Evolutionary conservation across 2,113 vertebrate species (phyloP).

Genomic region (Petrocephalus zakoni): DNA sequence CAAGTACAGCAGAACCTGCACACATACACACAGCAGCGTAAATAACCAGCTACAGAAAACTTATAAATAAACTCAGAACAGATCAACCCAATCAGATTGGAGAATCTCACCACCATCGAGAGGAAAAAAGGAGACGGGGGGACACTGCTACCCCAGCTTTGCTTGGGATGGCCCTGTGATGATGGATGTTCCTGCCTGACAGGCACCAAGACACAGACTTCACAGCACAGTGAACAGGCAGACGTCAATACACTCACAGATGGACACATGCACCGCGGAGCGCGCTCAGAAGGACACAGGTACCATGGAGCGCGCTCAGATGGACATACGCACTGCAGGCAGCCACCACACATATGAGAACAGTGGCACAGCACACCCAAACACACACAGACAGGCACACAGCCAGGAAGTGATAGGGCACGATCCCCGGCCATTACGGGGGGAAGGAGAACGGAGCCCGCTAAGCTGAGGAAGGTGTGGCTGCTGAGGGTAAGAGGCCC

Average conservation of each 20-base stretch:
- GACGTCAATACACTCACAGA: background rate
- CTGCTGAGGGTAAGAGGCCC: background rate
- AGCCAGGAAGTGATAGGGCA: conserved; percentile 47
- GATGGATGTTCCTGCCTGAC: background rate
- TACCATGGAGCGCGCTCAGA: background rate
- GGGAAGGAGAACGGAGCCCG: background rate
- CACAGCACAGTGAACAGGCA: background rate
- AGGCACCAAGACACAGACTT: background rate
- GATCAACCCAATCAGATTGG: background rate
- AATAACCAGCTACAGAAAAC: background rate
- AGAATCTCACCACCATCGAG: background rate
- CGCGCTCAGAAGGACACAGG: background rate
- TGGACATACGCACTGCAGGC: background rate
- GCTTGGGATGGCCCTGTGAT: background rate
- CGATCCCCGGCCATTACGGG: conserved; percentile 54
- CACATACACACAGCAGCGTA: background rate
- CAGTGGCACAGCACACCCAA: conserved; percentile 10
- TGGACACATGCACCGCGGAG: background rate
- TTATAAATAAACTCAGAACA: background rate
- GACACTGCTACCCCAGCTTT: background rate
- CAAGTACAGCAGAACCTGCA: too few species aligned
- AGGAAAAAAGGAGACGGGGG: background rate
- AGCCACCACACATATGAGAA: conserved; percentile 9
- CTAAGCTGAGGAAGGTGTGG: background rate
- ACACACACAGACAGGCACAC: background rate